phyloP scores from a whole-genome alignment of 1,140 invertebrate species.

The Ips typographus region DNA sequence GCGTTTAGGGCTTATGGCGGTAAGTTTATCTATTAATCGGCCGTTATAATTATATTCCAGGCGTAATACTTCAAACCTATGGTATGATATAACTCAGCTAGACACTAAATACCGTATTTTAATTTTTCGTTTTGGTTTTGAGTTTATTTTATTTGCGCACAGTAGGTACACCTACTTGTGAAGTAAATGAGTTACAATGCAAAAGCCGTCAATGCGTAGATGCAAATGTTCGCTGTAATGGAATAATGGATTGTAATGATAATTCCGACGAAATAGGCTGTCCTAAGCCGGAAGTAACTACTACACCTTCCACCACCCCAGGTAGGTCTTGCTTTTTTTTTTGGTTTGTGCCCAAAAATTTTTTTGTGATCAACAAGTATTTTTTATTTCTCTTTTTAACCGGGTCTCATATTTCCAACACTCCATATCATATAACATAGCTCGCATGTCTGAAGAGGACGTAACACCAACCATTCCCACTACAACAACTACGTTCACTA shows the following conservation, averaged over 20 bases:
- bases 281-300: conserved; percentile 27
- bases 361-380: no score
- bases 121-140: conserved; percentile 30
- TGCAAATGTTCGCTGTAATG: conserved; percentile 54
- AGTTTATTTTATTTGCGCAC: conserved; percentile 28
- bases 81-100: no score
- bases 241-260: conserved; percentile 59
- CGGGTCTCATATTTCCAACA: no score
- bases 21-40: conserved; percentile 35
- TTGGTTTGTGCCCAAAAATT: no score
- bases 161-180: conserved; percentile 25
- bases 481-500: neutral
- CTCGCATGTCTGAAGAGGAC: no score
- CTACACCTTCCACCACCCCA: conserved; percentile 28
- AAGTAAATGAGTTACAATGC: conserved; percentile 41
- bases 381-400: no score
- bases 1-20: conserved; percentile 55
- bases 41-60: no score
- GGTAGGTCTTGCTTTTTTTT: neutral
- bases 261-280: conserved; percentile 60
- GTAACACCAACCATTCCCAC: neutral
- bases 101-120: neutral
- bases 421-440: no score
- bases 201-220: conserved; percentile 53
- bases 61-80: neutral